A percentile compares a stretch with the other conserved stretches of the same genome.
Conservation (phyloP, 2,888 invertebrate species). For the Synergus japonicus region DNA sequence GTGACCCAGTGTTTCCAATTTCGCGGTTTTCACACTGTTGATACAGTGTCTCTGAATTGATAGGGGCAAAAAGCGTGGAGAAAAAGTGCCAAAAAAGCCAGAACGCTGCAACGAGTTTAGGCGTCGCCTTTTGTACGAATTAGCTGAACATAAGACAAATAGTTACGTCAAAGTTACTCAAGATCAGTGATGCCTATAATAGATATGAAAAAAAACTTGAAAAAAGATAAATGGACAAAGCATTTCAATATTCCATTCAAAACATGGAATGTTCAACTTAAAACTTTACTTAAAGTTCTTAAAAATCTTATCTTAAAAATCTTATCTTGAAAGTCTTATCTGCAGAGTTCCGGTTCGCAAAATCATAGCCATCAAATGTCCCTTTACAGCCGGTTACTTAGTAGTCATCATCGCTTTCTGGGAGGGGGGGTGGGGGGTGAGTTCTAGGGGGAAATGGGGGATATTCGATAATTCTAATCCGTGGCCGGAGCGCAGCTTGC, state of each 20-base stretch:
- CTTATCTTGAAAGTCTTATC: neutral
- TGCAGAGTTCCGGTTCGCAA: neutral
- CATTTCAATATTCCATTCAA: too few relatives aligned
- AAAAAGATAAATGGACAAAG: neutral
- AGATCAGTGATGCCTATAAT: neutral
- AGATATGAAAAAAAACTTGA: neutral
- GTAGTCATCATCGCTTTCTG: conserved; percentile 67
- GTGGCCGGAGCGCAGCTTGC: conserved; percentile 70
- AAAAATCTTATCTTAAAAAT: neutral
- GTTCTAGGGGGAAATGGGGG: conserved; percentile 45
- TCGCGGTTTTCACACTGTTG: conserved; percentile 5
- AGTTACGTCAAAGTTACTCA: conserved; percentile 16
- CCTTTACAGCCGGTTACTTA: neutral
- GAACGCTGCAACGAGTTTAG: neutral
- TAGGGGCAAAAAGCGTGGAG: neutral
- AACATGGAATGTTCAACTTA: too few relatives aligned
- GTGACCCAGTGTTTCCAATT: conserved; percentile 36
- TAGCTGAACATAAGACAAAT: conserved; percentile 5
- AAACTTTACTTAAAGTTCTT: neutral
- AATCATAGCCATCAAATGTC: neutral
- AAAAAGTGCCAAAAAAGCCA: neutral
- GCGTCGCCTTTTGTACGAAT: conserved; percentile 1
- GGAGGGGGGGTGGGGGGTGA: conserved; percentile 55
- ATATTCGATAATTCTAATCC: conserved; percentile 75
- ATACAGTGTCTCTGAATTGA: neutral